Conservation (phyloP, 2,888 invertebrate species). For the Scelioninae gen. 2 region DNA sequence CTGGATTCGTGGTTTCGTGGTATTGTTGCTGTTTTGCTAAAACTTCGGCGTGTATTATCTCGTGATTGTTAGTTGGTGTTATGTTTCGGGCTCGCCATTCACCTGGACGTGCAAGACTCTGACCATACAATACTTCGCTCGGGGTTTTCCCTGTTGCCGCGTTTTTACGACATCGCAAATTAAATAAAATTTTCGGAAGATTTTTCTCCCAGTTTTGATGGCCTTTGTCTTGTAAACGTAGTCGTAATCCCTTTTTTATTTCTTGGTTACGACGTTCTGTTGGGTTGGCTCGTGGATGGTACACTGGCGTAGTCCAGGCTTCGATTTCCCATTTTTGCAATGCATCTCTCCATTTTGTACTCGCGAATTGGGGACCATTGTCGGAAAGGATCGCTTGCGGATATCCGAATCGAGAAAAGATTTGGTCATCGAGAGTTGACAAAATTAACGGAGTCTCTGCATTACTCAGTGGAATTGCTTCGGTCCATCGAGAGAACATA, state of each 20-base stretch:
- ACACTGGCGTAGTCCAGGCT: slow-evolving; percentile 29
- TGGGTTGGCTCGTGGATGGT: slow-evolving; percentile 21
- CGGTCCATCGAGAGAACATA: slow-evolving; percentile 61
- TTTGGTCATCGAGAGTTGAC: background rate
- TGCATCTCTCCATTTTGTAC: background rate
- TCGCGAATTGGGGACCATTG: slow-evolving; percentile 13
- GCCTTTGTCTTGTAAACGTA: background rate
- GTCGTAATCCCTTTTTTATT: slow-evolving; percentile 7
- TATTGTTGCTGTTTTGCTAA: background rate
- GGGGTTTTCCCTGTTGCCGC: slow-evolving; percentile 13
- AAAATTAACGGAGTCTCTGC: background rate
- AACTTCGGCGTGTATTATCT: too few relatives aligned
- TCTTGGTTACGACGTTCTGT: slow-evolving; percentile 18
- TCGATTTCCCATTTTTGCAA: slow-evolving; percentile 1
- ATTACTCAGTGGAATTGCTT: slow-evolving; percentile 43
- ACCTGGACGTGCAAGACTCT: background rate
- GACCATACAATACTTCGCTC: background rate
- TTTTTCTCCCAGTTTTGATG: slow-evolving; percentile 15
- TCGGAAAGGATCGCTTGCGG: slow-evolving; percentile 1
- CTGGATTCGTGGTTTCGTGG: background rate
- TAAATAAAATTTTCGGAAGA: slow-evolving; percentile 7
- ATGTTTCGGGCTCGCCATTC: background rate
- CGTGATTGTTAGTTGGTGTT: too few relatives aligned
- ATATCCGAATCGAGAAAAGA: slow-evolving; percentile 11
- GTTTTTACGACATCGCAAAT: slow-evolving; percentile 5